Evolutionary conservation across 2,113 vertebrate species (phyloP).

Genomic region (Polypterus bichir): DNA sequence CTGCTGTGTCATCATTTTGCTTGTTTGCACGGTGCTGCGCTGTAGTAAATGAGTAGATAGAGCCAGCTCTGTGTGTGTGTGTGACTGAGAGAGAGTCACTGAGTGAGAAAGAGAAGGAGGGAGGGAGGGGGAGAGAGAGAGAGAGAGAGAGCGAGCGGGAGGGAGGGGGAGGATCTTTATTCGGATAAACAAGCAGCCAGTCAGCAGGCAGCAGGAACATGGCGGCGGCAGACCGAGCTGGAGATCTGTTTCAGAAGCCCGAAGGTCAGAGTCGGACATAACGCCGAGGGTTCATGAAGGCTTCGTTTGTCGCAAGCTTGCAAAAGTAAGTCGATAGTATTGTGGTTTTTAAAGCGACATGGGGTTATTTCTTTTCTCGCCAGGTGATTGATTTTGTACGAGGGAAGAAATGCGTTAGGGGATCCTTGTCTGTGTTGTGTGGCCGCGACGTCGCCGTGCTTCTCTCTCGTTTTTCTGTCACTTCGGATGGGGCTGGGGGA

Average conservation of each 20-base stretch:
- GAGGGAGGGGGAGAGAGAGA: too few species aligned
- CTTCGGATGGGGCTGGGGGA: conserved; percentile 1
- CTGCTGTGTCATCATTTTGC: conserved; percentile 5
- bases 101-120: too few species aligned
- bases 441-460: conserved; percentile 27
- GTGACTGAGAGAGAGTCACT: too few species aligned
- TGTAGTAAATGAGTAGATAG: conserved; percentile 19
- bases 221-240: conserved; percentile 55
- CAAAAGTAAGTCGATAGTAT: conserved; percentile 4
- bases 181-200: conserved; percentile 54
- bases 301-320: conserved; percentile 19
- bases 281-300: conserved; percentile 39
- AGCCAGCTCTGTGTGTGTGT: conserved; percentile 17
- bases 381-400: too few species aligned
- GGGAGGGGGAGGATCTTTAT: conserved; percentile 40
- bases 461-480: conserved; percentile 34
- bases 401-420: not conserved
- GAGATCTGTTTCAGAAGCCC: conserved; percentile 52
- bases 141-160: too few species aligned
- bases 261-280: conserved; percentile 54
- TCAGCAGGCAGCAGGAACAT: conserved; percentile 55
- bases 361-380: conserved; percentile 14
- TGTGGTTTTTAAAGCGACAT: not conserved
- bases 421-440: conserved; percentile 45
- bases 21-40: conserved; percentile 1